These are phyloP conservation scores for Geotrupes spiniger DNA, from an alignment of 2,888 invertebrate genomes.

Conservation along the genomic window DNA sequence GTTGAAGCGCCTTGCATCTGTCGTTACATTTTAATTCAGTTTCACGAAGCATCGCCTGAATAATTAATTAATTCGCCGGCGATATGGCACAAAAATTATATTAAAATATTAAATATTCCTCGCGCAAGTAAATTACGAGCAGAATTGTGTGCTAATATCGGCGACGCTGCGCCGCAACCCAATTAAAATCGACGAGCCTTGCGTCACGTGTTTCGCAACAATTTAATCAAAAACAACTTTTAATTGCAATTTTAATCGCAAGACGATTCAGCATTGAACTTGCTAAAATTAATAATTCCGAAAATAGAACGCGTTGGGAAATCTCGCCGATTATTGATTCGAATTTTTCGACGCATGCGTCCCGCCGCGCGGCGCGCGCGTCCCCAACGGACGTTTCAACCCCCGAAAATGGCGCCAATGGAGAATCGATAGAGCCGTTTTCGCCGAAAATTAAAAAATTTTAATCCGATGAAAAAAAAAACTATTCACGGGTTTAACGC, in stretches of 20 bases:
- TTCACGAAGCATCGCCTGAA: too few species aligned
- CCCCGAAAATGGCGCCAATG: constrained; percentile 21
- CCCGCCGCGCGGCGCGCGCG: constrained; percentile 11
- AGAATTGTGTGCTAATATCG: too few species aligned
- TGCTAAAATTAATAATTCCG: background rate
- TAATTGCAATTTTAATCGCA: background rate
- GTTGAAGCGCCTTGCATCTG: too few species aligned
- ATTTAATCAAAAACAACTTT: background rate
- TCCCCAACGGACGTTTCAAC: constrained; percentile 8
- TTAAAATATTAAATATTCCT: too few species aligned
- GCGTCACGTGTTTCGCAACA: background rate
- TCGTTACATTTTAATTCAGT: too few species aligned
- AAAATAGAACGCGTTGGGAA: constrained; percentile 1
- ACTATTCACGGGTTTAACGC: too few species aligned
- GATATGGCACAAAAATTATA: too few species aligned
- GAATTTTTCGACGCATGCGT: constrained; percentile 21
- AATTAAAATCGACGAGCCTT: too few species aligned
- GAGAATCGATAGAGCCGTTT: constrained; percentile 18
- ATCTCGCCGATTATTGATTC: constrained; percentile 19
- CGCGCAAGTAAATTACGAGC: too few species aligned
- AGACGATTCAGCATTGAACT: background rate
- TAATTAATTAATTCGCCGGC: too few species aligned
- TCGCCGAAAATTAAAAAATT: constrained; percentile 3
- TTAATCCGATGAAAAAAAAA: background rate
- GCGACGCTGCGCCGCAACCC: too few species aligned